A percentile compares a stretch with the other conserved stretches of the same genome.
Conservation (phyloP, 2,888 invertebrate genomes). For the Cenopis cana region DNA sequence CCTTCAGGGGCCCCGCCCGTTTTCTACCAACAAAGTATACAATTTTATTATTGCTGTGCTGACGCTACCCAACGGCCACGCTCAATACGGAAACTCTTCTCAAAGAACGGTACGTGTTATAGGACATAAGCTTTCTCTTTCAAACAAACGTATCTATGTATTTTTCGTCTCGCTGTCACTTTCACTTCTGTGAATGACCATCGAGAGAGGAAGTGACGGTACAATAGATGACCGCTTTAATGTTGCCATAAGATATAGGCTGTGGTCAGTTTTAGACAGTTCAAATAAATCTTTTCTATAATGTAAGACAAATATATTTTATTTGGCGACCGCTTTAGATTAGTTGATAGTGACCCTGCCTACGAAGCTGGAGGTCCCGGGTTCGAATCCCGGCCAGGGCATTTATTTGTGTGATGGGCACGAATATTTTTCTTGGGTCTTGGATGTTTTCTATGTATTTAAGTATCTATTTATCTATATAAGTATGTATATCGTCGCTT, state of each 20-base stretch:
- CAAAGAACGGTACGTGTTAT: conserved; percentile 61
- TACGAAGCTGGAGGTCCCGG: no score
- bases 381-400: no score
- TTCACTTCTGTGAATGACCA: conserved; percentile 50
- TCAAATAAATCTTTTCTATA: neutral
- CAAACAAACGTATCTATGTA: conserved; percentile 47
- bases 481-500: no score
- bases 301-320: neutral
- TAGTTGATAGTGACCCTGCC: no score
- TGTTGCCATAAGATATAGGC: neutral
- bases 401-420: no score
- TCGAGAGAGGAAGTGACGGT: conserved; percentile 44
- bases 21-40: neutral
- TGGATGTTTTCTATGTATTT: no score
- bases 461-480: no score
- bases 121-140: conserved; percentile 50
- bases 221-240: conserved; percentile 43
- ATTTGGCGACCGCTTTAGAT: no score
- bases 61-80: conserved; percentile 28
- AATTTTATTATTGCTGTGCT: conserved; percentile 3
- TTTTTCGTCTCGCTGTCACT: conserved; percentile 51
- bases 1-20: neutral
- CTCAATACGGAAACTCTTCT: conserved; percentile 55
- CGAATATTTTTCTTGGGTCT: no score
- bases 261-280: conserved; percentile 16